Evolutionary conservation across 2,113 vertebrate species (phyloP).

Genomic region (Campylomormyrus tamandua): DNA sequence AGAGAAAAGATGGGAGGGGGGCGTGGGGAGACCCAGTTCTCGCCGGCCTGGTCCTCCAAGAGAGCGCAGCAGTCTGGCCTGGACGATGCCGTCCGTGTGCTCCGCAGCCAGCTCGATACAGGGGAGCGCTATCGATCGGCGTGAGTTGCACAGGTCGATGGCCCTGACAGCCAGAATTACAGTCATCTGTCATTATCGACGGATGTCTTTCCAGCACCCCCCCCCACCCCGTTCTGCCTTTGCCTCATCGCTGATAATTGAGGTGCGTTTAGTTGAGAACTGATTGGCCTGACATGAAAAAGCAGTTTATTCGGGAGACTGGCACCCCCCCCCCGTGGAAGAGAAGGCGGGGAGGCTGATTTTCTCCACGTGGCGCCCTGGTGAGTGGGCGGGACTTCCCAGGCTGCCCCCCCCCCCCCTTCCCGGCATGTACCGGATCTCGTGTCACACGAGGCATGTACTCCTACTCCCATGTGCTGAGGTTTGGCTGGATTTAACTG

Average conservation of each 20-base stretch:
- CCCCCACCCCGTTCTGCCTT: conserved; percentile 33
- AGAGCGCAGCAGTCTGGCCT: conserved; percentile 59
- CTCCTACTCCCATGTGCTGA: neutral
- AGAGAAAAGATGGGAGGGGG: conserved; percentile 24
- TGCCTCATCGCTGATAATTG: conserved; percentile 52
- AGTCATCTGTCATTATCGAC: conserved; percentile 99
- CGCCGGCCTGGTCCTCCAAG: conserved; percentile 38
- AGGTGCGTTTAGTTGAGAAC: conserved; percentile 62
- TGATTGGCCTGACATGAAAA: conserved; percentile 54
- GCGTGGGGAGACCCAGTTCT: conserved; percentile 38
- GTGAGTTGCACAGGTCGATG: conserved; percentile 90
- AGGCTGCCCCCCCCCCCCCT: neutral
- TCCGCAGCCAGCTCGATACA: conserved; percentile 67
- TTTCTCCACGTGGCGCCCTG: neutral
- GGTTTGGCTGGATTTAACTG: conserved; percentile 30
- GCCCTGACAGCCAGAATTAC: conserved; percentile 96
- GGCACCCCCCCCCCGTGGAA: conserved; percentile 40
- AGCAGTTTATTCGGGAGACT: conserved; percentile 47
- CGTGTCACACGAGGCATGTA: neutral
- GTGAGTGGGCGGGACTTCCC: neutral
- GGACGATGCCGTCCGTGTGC: conserved; percentile 64
- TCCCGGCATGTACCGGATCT: neutral
- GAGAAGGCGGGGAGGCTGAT: neutral
- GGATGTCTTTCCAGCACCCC: conserved; percentile 70
- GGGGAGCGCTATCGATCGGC: conserved; percentile 89